phyloP scores from a whole-genome alignment of 1,140 invertebrate genomes.

The Calliopsis andreniformis region DNA sequence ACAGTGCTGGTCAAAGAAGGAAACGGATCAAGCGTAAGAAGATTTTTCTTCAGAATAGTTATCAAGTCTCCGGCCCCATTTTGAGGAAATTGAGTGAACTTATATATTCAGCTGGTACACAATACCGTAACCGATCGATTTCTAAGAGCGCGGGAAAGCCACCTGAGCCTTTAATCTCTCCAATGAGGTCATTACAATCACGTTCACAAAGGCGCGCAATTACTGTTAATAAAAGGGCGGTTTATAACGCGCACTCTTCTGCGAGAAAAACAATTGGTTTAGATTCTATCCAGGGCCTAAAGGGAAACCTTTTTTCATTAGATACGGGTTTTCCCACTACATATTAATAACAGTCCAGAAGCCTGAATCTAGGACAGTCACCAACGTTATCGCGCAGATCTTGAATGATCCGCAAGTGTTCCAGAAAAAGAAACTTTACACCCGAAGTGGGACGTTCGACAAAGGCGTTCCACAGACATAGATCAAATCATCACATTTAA shows the following conservation, averaged over 20 bases:
- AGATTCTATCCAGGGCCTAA: neutral
- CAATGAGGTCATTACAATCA: conserved; percentile 33
- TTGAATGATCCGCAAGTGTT: neutral
- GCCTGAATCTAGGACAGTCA: neutral
- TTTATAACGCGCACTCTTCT: neutral
- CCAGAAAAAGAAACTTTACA: neutral
- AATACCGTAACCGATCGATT: conserved; percentile 33
- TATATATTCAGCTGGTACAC: neutral
- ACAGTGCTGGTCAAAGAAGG: neutral
- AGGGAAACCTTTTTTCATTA: neutral
- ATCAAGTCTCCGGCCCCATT: neutral
- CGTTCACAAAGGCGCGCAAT: conserved; percentile 22
- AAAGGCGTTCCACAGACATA: neutral
- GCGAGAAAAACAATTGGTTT: neutral
- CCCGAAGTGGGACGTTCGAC: conserved; percentile 17
- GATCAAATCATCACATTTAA: no score
- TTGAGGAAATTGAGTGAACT: neutral
- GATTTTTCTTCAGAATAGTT: neutral
- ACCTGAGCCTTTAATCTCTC: conserved; percentile 31
- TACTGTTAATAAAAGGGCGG: neutral
- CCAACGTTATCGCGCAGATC: neutral
- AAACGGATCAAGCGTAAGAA: neutral
- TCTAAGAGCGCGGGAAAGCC: conserved; percentile 27
- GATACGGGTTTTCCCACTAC: neutral
- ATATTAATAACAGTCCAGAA: neutral